These are phyloP conservation scores for Hypanus sabinus DNA, from an alignment of 2,113 vertebrate genomes.

Conservation along the genomic window DNA sequence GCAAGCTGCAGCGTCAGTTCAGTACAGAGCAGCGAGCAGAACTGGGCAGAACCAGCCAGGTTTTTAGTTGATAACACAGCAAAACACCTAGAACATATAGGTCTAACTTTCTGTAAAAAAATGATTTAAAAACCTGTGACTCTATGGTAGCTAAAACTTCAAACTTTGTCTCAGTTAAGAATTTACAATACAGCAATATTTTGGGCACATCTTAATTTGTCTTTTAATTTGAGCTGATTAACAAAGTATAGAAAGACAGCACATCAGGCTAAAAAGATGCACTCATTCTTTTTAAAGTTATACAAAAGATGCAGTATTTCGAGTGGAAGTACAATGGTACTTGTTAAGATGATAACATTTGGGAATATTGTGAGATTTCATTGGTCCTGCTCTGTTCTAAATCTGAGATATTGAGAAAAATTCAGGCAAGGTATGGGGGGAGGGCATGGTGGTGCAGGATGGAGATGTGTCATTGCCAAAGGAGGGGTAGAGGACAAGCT, in stretches of 20 bases:
- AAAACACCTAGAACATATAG: no score
- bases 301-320: conserved; percentile 13
- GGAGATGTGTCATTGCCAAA: no score
- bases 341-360: not conserved
- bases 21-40: no score
- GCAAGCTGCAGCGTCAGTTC: no score
- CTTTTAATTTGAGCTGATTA: conserved; percentile 9
- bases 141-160: not conserved
- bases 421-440: not conserved
- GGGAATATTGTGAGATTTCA: not conserved
- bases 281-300: not conserved
- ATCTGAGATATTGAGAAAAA: not conserved
- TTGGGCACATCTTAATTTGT: not conserved
- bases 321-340: not conserved
- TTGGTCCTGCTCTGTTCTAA: not conserved
- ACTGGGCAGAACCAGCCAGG: no score
- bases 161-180: not conserved
- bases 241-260: not conserved
- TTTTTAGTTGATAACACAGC: no score
- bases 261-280: not conserved
- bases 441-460: no score
- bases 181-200: not conserved
- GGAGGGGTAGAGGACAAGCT: no score
- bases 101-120: no score
- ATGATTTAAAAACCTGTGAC: not conserved